Percentiles rank a stretch among this genome's conserved stretches.
Evolutionary conservation across 2,888 invertebrate genomes (phyloP).

Genomic region (Dryococelus australis): DNA sequence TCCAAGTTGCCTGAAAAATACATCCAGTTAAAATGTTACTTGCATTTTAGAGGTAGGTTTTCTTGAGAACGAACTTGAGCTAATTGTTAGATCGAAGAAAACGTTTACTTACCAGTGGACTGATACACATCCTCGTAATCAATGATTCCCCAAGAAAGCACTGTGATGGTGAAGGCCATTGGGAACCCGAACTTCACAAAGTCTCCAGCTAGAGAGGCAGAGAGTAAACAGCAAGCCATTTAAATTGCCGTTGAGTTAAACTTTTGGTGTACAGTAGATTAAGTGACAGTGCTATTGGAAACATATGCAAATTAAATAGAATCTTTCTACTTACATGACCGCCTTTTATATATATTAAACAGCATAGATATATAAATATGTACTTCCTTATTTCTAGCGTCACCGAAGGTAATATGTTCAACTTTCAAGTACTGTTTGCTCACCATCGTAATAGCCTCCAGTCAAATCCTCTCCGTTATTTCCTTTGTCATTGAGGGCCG

Average conservation of each 20-base stretch:
- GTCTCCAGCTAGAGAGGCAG: slow-evolving; percentile 48
- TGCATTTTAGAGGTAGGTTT: not conserved
- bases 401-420: not conserved
- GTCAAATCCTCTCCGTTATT: slow-evolving; percentile 36
- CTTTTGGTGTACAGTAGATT: not conserved
- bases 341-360: too few species aligned
- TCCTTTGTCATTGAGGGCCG: slow-evolving; percentile 45
- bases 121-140: slow-evolving; percentile 36
- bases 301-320: too few species aligned
- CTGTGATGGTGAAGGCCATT: slow-evolving; percentile 47
- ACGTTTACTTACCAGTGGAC: slow-evolving; percentile 26
- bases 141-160: slow-evolving; percentile 49
- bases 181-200: slow-evolving; percentile 51
- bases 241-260: not conserved
- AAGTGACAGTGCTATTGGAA: not conserved
- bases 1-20: slow-evolving; percentile 38
- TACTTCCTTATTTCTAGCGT: not conserved
- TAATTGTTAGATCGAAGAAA: not conserved
- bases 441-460: slow-evolving; percentile 38
- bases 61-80: not conserved
- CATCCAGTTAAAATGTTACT: not conserved
- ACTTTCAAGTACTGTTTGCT: not conserved
- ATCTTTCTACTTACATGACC: too few species aligned
- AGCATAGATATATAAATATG: not conserved
- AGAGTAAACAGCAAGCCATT: not conserved